Percentiles rank a stretch among this genome's conserved stretches.
Conservation (phyloP, 2,888 invertebrate genomes). For the Loripinus fragilis region DNA sequence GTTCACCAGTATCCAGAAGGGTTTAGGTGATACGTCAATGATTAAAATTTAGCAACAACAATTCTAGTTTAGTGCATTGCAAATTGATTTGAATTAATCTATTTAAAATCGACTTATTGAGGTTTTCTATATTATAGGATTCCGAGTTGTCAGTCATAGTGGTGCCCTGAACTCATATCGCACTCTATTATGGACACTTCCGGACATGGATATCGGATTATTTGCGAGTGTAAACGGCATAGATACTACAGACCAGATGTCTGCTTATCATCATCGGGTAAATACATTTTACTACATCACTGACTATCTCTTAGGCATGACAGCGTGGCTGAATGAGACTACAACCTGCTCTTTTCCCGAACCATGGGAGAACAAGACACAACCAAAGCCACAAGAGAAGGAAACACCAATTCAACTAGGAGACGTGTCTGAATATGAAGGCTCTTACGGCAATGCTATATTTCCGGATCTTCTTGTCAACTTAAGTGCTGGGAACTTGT, state of each 20-base stretch:
- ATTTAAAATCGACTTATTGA: too few species aligned
- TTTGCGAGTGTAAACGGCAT: constrained; percentile 80
- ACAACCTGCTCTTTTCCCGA: constrained; percentile 77
- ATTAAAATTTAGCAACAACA: too few species aligned
- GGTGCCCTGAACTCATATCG: constrained; percentile 80
- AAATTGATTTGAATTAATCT: too few species aligned
- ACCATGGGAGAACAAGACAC: constrained; percentile 63
- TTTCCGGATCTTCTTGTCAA: background rate
- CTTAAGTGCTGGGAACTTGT: background rate
- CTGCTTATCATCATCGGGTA: constrained; percentile 40
- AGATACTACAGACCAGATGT: constrained; percentile 43
- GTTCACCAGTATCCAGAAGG: too few species aligned
- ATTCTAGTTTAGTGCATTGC: too few species aligned
- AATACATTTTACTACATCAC: constrained; percentile 34
- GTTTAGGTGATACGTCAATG: too few species aligned
- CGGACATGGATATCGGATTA: constrained; percentile 77
- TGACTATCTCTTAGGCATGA: constrained; percentile 74
- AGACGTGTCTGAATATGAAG: background rate
- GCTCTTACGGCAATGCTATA: background rate
- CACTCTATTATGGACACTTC: constrained; percentile 79
- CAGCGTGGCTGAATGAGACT: constrained; percentile 61
- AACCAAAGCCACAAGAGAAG: background rate
- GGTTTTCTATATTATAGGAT: constrained; percentile 65
- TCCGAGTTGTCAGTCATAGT: constrained; percentile 78
- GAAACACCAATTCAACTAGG: background rate